Evolutionary conservation across 2,797 vertebrate species (phyloP).

Genomic region (Microctenopoma steveboyesi): DNA sequence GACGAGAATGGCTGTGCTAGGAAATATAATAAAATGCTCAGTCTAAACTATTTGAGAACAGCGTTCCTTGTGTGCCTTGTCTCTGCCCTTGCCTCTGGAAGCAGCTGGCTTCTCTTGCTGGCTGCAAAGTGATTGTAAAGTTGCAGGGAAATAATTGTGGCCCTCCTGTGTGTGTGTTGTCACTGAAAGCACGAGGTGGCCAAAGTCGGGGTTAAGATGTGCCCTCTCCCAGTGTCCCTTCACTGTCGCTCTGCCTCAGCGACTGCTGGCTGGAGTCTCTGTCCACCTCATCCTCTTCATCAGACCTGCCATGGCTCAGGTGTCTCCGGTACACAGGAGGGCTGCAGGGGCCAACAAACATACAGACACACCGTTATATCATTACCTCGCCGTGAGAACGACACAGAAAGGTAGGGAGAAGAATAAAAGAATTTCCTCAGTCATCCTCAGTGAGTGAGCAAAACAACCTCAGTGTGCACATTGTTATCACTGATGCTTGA

Average conservation of each 20-base stretch:
- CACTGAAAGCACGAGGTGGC: conserved; percentile 51
- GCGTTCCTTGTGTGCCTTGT: conserved; percentile 10
- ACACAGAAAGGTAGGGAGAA: neutral
- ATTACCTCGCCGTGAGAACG: conserved; percentile 19
- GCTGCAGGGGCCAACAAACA: conserved; percentile 76
- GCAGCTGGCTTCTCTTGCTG: conserved; percentile 5
- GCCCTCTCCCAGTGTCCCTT: conserved; percentile 82
- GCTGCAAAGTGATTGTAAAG: conserved; percentile 37
- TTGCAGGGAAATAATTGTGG: conserved; percentile 25
- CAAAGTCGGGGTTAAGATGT: conserved; percentile 75
- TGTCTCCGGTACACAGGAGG: conserved; percentile 84
- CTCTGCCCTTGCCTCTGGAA: conserved; percentile 24
- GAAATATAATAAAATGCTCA: conserved; percentile 22
- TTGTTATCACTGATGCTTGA: neutral
- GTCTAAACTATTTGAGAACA: conserved; percentile 19
- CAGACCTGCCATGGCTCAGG: conserved; percentile 82
- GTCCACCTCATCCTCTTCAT: conserved; percentile 82
- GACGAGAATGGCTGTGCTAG: conserved; percentile 7
- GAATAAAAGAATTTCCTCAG: conserved; percentile 11
- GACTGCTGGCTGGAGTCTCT: conserved; percentile 62
- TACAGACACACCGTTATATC: conserved; percentile 59
- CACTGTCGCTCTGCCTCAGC: conserved; percentile 83
- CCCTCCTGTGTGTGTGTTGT: conserved; percentile 58
- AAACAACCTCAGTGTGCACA: conserved; percentile 7
- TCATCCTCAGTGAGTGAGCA: conserved; percentile 36